Evolutionary conservation across 2,113 vertebrate genomes (phyloP), one percentile per base, ranked within the genome.

Genomic region (Hippocampus zosterae): DNA sequence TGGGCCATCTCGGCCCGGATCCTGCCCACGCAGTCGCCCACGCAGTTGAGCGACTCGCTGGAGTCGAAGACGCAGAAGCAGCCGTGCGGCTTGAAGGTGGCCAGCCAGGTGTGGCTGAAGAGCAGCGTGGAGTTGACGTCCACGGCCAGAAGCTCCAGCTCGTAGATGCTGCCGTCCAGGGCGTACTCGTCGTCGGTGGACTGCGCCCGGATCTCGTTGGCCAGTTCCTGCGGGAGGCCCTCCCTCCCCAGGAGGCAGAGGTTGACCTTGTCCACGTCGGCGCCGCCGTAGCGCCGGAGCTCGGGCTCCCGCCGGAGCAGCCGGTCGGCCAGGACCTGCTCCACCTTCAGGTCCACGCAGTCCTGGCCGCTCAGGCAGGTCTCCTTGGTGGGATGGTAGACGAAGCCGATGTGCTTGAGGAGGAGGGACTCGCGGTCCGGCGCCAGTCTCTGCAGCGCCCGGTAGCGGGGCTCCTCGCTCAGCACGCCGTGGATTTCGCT

Each of bases 371-470:
- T 98, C 72, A 98, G 93, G 87, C 98, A 99, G 2, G 96, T 99
- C 92, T 99, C 96, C 90, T 98, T 98, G 69, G 98, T 99, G 74
- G 97, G 96, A 80, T 99, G 97, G 92, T 99, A 99, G 85, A 98
- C 97, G 91, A 99, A 99, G 41, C 98, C 98, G 80, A 99, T 99
- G 88, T 99, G 98, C 83, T 98, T 98, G 81, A 98, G 94, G n/a
- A 99, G 89, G 81, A 99, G 95, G 21, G 98, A 98, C 81, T 99
- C 95, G 82, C 98, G 91, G 83, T 99, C 98, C 71, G 98, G 95
- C 85, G 95, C 95, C 77, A 99, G 95, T 91, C 98, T 98, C 90
- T 99, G 97, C 89, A 99, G 93, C 68, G 96, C 95, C 92, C 96
- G 94, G 68, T 98, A 99, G 91, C 97, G 93, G 82, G 98, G 97